These are phyloP conservation scores for Acipenser oxyrinchus DNA, from an alignment of 2,797 vertebrate species.

Conservation along the genomic window DNA sequence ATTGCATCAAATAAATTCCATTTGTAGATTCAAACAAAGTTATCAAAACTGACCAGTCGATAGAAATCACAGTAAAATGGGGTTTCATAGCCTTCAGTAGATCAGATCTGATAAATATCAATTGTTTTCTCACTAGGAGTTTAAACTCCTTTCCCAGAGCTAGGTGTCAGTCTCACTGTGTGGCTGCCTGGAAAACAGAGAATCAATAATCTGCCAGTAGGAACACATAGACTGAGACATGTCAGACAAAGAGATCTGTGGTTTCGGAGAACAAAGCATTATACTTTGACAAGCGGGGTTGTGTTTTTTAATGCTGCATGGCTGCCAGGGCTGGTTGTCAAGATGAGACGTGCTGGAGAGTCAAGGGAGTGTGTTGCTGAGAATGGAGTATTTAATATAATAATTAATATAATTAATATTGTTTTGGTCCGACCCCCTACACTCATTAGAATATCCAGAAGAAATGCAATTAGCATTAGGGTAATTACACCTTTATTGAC, in stretches of 20 bases:
- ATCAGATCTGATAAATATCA: slow-evolving; percentile 27
- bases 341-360: not conserved
- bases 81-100: slow-evolving; percentile 25
- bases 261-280: slow-evolving; percentile 12
- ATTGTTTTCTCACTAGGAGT: slow-evolving; percentile 29
- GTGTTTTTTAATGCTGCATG: not conserved
- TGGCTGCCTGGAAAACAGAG: slow-evolving; percentile 35
- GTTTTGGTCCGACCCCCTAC: too few relatives aligned
- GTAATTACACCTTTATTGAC: too few relatives aligned
- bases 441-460: too few relatives aligned
- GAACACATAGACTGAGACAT: not conserved
- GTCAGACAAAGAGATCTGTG: not conserved
- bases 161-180: slow-evolving; percentile 43
- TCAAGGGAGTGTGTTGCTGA: not conserved
- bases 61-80: slow-evolving; percentile 19
- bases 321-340: not conserved
- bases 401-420: too few relatives aligned
- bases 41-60: slow-evolving; percentile 16
- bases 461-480: too few relatives aligned
- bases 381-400: not conserved
- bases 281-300: not conserved
- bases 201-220: slow-evolving; percentile 45
- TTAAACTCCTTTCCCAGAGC: slow-evolving; percentile 41
- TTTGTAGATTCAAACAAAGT: slow-evolving; percentile 8
- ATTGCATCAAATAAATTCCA: not conserved